Conservation (phyloP, 2,797 vertebrate genomes). For the Gastrophryne carolinensis region DNA sequence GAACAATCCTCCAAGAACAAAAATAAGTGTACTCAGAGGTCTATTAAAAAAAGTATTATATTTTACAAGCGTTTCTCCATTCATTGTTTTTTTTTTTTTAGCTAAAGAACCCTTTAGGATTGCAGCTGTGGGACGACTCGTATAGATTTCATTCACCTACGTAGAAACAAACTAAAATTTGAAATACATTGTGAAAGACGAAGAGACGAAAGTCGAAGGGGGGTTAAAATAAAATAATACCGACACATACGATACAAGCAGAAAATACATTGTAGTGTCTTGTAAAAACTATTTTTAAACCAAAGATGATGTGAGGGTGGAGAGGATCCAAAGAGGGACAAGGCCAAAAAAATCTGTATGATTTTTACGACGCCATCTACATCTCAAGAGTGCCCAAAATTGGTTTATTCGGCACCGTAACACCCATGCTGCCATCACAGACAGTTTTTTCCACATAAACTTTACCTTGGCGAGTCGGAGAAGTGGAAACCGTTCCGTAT, state of each 20-base stretch:
- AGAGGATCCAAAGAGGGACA: conserved; percentile 10
- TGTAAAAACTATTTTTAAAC: conserved; percentile 48
- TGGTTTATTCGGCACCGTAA: conserved; percentile 6
- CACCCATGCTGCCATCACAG: conserved; percentile 23
- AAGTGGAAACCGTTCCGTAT: conserved; percentile 20
- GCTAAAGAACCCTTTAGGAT: not conserved
- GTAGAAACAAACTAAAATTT: no score
- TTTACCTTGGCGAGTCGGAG: conserved; percentile 9
- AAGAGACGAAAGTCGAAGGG: not conserved
- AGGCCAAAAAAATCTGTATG: conserved; percentile 15
- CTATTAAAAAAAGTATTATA: conserved; percentile 25
- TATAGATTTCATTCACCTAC: not conserved
- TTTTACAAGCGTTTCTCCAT: conserved; percentile 31
- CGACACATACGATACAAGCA: not conserved
- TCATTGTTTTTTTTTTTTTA: not conserved
- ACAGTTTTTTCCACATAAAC: conserved; percentile 43
- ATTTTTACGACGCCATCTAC: conserved; percentile 21
- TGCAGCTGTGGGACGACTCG: conserved; percentile 6
- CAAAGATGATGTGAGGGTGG: conserved; percentile 35
- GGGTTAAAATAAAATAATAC: conserved; percentile 2
- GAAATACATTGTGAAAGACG: not conserved
- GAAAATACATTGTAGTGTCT: not conserved
- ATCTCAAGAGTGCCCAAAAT: conserved; percentile 27
- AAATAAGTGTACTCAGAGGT: not conserved
- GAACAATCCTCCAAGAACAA: not conserved